Evolutionary conservation across 2,113 vertebrate species (phyloP).

Genomic region (Sinocyclocheilus anshuiensis): DNA sequence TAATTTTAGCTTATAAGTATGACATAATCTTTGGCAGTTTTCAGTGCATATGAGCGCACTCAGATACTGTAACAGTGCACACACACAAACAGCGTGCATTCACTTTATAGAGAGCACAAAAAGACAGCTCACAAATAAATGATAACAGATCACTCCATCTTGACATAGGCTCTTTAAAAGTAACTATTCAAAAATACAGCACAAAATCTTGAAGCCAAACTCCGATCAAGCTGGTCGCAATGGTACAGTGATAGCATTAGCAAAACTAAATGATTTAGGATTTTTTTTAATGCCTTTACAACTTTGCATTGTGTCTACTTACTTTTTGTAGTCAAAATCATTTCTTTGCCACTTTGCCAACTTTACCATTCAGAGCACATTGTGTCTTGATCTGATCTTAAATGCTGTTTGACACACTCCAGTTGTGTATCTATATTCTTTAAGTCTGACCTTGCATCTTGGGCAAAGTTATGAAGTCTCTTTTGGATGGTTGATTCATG

Average conservation of each 20-base stretch:
- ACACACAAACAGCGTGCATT: too few species aligned
- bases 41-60: too few species aligned
- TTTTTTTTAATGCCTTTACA: neutral
- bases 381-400: neutral
- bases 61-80: too few species aligned
- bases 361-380: neutral
- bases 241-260: neutral
- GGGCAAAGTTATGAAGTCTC: conserved; percentile 15
- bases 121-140: too few species aligned
- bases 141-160: too few species aligned
- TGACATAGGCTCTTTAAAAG: too few species aligned
- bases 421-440: conserved; percentile 6
- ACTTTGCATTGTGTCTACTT: neutral
- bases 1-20: too few species aligned
- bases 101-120: too few species aligned
- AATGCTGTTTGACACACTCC: conserved; percentile 2
- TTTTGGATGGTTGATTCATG: conserved; percentile 21
- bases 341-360: neutral
- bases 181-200: too few species aligned
- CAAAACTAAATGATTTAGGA: neutral
- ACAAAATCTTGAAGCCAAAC: too few species aligned
- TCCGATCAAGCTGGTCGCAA: too few species aligned
- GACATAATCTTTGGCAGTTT: too few species aligned
- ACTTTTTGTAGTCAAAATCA: neutral
- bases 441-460: conserved; percentile 17